These are phyloP conservation scores for Lithophane ornitopus DNA, from an alignment of 2,888 invertebrate species.

Conservation along the genomic window DNA sequence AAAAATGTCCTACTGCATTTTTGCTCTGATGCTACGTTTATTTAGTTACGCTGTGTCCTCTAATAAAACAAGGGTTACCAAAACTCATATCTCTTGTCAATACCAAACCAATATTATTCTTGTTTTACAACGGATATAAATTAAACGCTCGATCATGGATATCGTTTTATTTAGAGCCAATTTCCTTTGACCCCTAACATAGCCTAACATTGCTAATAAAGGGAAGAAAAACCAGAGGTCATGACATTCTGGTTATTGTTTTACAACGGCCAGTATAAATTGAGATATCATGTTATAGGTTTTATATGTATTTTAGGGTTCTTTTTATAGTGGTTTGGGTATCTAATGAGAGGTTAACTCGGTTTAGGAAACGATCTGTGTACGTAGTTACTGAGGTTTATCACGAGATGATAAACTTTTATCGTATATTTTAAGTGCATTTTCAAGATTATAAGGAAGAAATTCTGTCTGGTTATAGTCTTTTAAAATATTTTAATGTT, in stretches of 20 bases:
- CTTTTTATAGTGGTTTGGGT: slow-evolving; percentile 25
- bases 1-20: slow-evolving; percentile 36
- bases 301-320: background rate
- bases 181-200: slow-evolving; percentile 45
- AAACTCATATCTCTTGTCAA: slow-evolving; percentile 67
- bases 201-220: slow-evolving; percentile 26
- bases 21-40: background rate
- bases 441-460: slow-evolving; percentile 46
- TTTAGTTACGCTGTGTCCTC: slow-evolving; percentile 45
- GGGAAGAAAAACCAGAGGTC: slow-evolving; percentile 38
- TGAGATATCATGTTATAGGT: slow-evolving; percentile 22
- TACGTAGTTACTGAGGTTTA: slow-evolving; percentile 41
- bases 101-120: slow-evolving; percentile 68
- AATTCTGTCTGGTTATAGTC: slow-evolving; percentile 34
- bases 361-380: slow-evolving; percentile 43
- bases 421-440: slow-evolving; percentile 59
- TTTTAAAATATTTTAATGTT: slow-evolving; percentile 48
- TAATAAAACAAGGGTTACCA: slow-evolving; percentile 63
- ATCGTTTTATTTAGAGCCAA: slow-evolving; percentile 63
- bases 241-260: slow-evolving; percentile 43
- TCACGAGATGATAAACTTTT: slow-evolving; percentile 60
- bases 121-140: slow-evolving; percentile 73
- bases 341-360: slow-evolving; percentile 54
- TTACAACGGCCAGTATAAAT: slow-evolving; percentile 20
- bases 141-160: slow-evolving; percentile 67